Evolutionary conservation across 2,888 invertebrate genomes (phyloP), one percentile per base, ranked within the genome.

Genomic region (Fabriciana adippe): DNA sequence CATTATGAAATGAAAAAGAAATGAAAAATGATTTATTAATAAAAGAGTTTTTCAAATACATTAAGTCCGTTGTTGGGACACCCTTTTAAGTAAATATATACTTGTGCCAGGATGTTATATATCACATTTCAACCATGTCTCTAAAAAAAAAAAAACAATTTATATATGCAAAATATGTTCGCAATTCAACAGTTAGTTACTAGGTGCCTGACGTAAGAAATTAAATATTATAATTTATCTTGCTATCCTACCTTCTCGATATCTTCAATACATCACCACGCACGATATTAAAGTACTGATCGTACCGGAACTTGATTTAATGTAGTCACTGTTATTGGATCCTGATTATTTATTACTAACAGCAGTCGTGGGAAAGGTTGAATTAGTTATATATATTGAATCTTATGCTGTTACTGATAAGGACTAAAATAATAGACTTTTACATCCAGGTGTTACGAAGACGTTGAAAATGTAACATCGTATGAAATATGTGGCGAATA

Each of bases 261-360:
- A 71, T 69, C 69, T 63, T 56, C 54, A 68, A 72, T 72, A 72
- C 69, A 72, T 72, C 72, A 72, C 72, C 21, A 70, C 65, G 68
- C 61, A 61, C 71, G 72, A 69, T 73, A 73, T 73, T 73, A 72
- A 71, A 69, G 64, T 65, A 73, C 69, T 59, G 67, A 60, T 64
- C 66, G 66, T 80, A 81, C 81, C 84, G 83, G 82, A 82, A 81
- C 84, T 82, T 87, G 86, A 88, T 89, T 88, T 89, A 90, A 88
- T 89, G 79, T 79, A 88, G 84, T 86, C 88, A 85, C 79, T 84
- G 86, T 86, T 92, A 91, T 90, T 89, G 90, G 86, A 86, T 87
- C 84, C 80, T 77, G 79, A 83, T 86, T 86, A 90, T 90, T 90
- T 90, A 92, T 90, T 77, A 79, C 79, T 72, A 76, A 79, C 77